Base-by-base conservation (phyloP, 1,140 invertebrate species). In the Caenorhabditis latens region DNA sequence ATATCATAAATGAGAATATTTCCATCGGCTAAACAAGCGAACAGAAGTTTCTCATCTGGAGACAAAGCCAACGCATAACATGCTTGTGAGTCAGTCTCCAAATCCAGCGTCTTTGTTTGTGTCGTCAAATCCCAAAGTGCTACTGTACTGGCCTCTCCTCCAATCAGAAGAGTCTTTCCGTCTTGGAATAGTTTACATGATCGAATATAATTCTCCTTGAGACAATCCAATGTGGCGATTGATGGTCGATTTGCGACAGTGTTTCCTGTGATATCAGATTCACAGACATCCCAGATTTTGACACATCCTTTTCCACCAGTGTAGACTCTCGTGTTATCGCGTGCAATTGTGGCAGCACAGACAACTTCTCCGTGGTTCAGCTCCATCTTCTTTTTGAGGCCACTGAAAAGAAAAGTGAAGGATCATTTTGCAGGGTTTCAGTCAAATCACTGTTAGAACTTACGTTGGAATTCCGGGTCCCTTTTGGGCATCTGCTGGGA, bases 301-400 rank as follows among this genome's bases (percentile, higher is more conserved):
- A 99, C 97, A 94, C 97, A 98, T 67, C 98, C 97, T 93, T 99
- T 99, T 84, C 98, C 98, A n/a, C 98, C 98, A 16, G 98, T 99
- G 93, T 98, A 99, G 8, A 99, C 97, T 93, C 97, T 96, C 93
- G 97, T 95, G 85, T 96, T 96, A 57, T 96, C 96, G 93, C 96
- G 96, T 83, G 94, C 93, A 94, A 98, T 94, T 94, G 96, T 94
- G 94, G 99, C 94, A 94, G 98, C 93, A 95, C 98, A 95, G 94
- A 99, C 94, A 16, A 96, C 97, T 93, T 99, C 98, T 13, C 97
- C 98, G 93, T 99, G 98, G 88, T 95, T 96, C 88, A 99, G 93
- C 5, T 96, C 97, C 91, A 96, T 96, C 86, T 97, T 96, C 93
- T 96, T 90, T 19, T 87, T 87, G 57, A 92, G 58, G 21, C 46